A percentile compares a stretch with the other conserved stretches of the same genome.
These are phyloP conservation scores for Eupithecia dodoneata DNA, from an alignment of 2,888 invertebrate genomes.

Conservation along the genomic window DNA sequence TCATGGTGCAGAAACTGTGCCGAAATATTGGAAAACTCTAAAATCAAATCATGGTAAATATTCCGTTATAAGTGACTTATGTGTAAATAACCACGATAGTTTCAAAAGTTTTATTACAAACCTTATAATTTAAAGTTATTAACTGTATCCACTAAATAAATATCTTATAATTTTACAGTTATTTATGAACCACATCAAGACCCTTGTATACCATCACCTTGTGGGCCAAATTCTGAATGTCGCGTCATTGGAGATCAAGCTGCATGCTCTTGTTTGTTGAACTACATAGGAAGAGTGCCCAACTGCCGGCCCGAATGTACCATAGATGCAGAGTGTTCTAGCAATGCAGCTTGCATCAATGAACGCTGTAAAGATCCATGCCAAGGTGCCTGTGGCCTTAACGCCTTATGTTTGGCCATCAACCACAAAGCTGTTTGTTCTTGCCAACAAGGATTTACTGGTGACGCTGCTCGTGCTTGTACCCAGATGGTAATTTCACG, in stretches of 20 bases:
- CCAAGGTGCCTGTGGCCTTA: conserved; percentile 89
- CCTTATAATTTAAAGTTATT: background rate
- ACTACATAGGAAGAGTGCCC: conserved; percentile 93
- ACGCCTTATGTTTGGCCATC: conserved; percentile 92
- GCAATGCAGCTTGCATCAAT: conserved; percentile 91
- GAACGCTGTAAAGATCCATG: conserved; percentile 94
- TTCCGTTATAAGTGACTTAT: no score
- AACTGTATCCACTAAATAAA: background rate
- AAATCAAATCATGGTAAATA: no score
- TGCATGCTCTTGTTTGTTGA: conserved; percentile 92
- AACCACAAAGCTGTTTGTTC: conserved; percentile 92
- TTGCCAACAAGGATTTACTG: conserved; percentile 92
- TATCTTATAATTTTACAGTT: conserved; percentile 46
- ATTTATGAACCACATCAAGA: conserved; percentile 68
- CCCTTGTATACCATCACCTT: conserved; percentile 92
- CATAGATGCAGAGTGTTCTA: conserved; percentile 91
- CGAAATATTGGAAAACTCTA: no score
- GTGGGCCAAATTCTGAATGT: conserved; percentile 93
- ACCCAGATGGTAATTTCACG: conserved; percentile 80
- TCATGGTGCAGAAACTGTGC: no score
- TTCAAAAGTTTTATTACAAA: background rate
- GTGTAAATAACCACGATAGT: no score
- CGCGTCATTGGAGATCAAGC: conserved; percentile 91
- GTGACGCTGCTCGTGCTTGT: conserved; percentile 90
- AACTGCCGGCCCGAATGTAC: conserved; percentile 94